A percentile compares a stretch with the other conserved stretches of the same genome.
These are phyloP conservation scores for Parauchenoglanis punctatus DNA, from an alignment of 2,797 vertebrate genomes.

Conservation along the genomic window DNA sequence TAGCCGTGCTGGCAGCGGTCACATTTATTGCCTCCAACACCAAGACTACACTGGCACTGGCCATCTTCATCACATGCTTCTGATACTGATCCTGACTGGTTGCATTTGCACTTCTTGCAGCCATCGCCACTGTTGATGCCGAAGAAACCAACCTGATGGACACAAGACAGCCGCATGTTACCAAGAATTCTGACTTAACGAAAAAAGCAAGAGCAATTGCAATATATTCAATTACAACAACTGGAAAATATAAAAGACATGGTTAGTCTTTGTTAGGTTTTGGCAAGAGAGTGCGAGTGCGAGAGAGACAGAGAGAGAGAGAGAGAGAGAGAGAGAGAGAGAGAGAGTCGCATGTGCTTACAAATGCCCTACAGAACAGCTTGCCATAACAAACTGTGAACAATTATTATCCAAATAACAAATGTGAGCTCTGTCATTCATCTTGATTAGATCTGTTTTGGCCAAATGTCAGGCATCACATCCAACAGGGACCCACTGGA, in stretches of 20 bases:
- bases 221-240: neutral
- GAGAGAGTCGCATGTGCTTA: neutral
- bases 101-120: constrained; percentile 84
- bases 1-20: constrained; percentile 83
- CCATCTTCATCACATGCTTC: constrained; percentile 79
- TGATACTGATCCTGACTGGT: constrained; percentile 73
- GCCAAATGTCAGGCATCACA: constrained; percentile 30
- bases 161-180: neutral
- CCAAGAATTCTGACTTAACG: neutral
- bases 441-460: constrained; percentile 36
- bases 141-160: constrained; percentile 80
- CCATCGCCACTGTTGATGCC: constrained; percentile 76
- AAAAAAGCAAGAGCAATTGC: neutral
- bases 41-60: constrained; percentile 79
- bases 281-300: neutral
- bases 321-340: neutral
- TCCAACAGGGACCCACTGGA: constrained; percentile 23
- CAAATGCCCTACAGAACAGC: constrained; percentile 1
- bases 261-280: neutral
- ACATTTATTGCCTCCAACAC: constrained; percentile 84
- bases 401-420: constrained; percentile 27
- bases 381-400: constrained; percentile 27
- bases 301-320: neutral
- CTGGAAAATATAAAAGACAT: neutral
- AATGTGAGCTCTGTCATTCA: constrained; percentile 34